Conservation (phyloP, 2,113 vertebrate genomes). For the Dasypus novemcinctus region DNA sequence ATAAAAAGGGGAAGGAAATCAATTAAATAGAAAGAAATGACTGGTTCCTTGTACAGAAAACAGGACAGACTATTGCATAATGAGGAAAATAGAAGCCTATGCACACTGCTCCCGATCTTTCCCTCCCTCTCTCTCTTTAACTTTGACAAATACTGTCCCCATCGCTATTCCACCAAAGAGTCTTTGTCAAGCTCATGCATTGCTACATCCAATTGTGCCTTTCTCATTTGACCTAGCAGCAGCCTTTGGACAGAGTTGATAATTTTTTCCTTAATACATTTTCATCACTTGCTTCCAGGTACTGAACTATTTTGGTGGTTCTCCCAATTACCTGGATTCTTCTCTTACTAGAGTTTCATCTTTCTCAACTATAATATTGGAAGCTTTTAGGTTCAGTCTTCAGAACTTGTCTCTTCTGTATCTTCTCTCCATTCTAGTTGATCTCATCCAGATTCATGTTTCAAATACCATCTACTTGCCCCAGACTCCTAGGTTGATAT, state of each 20-base stretch:
- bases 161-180: background rate
- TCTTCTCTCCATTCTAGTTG: background rate
- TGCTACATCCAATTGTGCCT: background rate
- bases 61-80: background rate
- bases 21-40: background rate
- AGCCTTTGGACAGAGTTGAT: no score
- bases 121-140: rapidly evolving
- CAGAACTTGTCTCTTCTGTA: background rate
- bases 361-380: background rate
- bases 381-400: background rate
- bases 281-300: background rate
- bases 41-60: background rate
- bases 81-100: background rate
- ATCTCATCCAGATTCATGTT: background rate
- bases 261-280: background rate
- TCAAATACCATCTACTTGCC: no score
- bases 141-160: no score
- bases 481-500: background rate
- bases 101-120: rapidly evolving
- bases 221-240: background rate
- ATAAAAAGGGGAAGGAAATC: background rate
- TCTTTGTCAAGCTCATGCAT: background rate
- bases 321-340: background rate
- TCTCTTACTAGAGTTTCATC: background rate
- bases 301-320: background rate